phyloP scores from a whole-genome alignment of 2,113 vertebrate species.

The Sprattus sprattus region DNA sequence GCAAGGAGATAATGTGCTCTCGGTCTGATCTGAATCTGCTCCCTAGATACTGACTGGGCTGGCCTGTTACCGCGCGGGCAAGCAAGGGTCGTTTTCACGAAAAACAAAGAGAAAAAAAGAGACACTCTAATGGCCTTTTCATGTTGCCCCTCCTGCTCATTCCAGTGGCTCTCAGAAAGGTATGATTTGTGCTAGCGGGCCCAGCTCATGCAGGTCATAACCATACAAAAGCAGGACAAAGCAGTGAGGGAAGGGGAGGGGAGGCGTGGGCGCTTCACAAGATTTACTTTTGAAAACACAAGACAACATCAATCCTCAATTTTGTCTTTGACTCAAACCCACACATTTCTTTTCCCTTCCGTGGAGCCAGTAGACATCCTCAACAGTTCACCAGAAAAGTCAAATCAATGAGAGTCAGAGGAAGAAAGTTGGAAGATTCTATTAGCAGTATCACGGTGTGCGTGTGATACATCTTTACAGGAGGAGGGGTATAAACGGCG shows the following conservation, averaged over 20 bases:
- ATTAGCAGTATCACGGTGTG: too few species aligned
- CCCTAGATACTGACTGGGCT: too few species aligned
- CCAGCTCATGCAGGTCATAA: background rate
- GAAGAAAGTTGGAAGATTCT: background rate
- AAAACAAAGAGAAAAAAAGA: background rate
- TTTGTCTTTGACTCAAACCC: background rate
- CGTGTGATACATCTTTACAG: background rate
- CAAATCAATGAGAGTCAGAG: background rate
- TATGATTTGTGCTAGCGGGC: background rate
- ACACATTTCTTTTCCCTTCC: background rate
- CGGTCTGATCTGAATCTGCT: too few species aligned
- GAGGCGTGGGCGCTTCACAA: background rate
- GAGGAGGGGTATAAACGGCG: background rate
- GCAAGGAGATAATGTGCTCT: background rate
- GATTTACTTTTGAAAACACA: background rate
- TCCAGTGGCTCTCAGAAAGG: background rate
- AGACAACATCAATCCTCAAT: conserved; percentile 13
- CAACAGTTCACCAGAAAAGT: background rate
- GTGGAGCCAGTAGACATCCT: background rate
- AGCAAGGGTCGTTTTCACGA: background rate
- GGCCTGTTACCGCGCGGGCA: background rate
- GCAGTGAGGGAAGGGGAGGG: background rate
- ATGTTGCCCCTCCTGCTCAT: background rate
- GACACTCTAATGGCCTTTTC: background rate
- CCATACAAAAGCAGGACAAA: background rate